phyloP scores from a whole-genome alignment of 1,140 invertebrate species.

The Cecropterus lyciades region DNA sequence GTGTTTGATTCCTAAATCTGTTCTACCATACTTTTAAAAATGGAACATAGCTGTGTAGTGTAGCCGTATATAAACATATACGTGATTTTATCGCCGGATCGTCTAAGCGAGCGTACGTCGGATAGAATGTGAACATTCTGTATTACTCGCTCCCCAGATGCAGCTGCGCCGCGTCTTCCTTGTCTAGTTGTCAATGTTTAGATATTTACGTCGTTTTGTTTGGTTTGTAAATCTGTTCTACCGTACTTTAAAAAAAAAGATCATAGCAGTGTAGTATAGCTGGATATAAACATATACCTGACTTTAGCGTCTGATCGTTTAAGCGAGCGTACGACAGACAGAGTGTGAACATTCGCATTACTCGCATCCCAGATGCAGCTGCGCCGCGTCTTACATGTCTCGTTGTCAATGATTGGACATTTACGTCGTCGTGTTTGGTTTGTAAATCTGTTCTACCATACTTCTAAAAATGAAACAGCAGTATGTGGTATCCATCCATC shows the following conservation, averaged over 20 bases:
- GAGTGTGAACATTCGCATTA: constrained; percentile 16
- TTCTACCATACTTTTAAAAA: too few species aligned
- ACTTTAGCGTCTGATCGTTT: neutral
- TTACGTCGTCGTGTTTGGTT: neutral
- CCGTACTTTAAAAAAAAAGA: too few species aligned
- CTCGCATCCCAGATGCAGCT: neutral
- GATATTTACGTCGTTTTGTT: neutral
- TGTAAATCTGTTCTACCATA: too few species aligned
- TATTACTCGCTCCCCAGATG: neutral
- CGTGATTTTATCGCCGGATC: neutral
- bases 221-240: neutral
- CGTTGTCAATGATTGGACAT: constrained; percentile 7
- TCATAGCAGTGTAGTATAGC: too few species aligned
- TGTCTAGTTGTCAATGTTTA: constrained; percentile 15
- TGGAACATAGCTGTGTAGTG: too few species aligned
- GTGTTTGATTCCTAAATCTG: neutral
- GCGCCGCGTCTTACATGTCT: constrained; percentile 3
- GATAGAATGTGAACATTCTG: constrained; percentile 10
- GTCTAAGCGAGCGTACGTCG: neutral
- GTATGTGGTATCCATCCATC: too few species aligned
- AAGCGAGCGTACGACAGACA: neutral
- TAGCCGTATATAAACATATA: too few species aligned
- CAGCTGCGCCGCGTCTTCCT: constrained; percentile 4
- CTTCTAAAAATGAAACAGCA: too few species aligned
- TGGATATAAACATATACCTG: too few species aligned